Evolutionary conservation across 2,113 vertebrate species (phyloP).

Genomic region (Oreochromis tanganicae): DNA sequence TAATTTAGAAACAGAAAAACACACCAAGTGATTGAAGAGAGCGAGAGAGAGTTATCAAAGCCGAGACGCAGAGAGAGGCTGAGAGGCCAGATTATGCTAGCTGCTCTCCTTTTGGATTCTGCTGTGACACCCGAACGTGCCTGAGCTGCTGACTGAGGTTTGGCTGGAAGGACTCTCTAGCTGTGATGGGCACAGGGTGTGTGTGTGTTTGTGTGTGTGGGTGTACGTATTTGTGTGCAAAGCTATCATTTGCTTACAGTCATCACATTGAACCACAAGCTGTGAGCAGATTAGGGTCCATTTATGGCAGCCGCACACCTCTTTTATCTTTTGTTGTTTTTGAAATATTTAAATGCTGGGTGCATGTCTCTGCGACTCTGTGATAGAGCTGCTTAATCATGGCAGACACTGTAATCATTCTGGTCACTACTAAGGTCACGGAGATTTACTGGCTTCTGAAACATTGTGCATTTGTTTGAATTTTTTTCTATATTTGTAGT

Average conservation of each 20-base stretch:
- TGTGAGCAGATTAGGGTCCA: neutral
- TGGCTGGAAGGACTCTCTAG: constrained; percentile 31
- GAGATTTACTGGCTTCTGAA: neutral
- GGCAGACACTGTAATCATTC: neutral
- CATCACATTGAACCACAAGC: constrained; percentile 11
- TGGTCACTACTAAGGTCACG: neutral
- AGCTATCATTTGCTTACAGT: neutral
- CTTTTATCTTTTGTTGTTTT: neutral
- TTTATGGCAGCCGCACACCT: neutral
- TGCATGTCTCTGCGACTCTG: neutral
- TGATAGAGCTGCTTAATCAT: neutral
- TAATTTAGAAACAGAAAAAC: neutral
- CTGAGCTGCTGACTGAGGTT: constrained; percentile 37
- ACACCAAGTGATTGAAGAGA: neutral
- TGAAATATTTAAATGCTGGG: neutral
- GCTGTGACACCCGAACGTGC: constrained; percentile 37
- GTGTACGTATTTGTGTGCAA: constrained; percentile 24
- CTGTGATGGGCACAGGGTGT: constrained; percentile 34
- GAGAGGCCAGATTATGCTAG: constrained; percentile 12
- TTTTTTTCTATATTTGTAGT: neutral
- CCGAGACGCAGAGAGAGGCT: neutral
- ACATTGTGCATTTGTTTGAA: neutral
- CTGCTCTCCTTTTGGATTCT: constrained; percentile 33
- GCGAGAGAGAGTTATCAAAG: neutral
- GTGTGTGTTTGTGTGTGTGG: constrained; percentile 31